Conservation (phyloP, 2,797 vertebrate genomes). For the Calcarius lapponicus region DNA sequence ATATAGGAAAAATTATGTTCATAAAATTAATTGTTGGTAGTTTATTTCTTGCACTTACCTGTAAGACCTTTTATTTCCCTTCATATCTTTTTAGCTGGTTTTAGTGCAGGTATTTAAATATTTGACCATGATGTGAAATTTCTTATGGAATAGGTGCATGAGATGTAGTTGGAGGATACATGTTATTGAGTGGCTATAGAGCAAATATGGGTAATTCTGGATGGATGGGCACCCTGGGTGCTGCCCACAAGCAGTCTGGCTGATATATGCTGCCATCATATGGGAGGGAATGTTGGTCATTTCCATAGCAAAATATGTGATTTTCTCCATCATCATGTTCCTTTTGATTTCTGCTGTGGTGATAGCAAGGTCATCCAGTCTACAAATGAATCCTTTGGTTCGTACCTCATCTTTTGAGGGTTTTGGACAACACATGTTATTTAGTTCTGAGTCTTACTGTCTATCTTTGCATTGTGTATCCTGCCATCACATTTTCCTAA, state of each 20-base stretch:
- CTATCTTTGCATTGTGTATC: rapidly evolving
- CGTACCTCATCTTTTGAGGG: not conserved
- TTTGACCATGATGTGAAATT: not conserved
- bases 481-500: not conserved
- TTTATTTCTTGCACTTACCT: not conserved
- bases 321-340: not conserved
- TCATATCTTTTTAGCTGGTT: not conserved
- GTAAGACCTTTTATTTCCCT: not conserved
- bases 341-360: not conserved
- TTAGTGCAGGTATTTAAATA: not conserved
- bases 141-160: not conserved
- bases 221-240: not conserved
- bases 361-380: not conserved
- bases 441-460: not conserved
- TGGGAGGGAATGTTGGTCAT: not conserved
- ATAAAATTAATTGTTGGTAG: slow-evolving; percentile 49
- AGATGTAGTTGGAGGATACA: not conserved
- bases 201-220: not conserved
- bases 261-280: not conserved
- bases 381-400: not conserved
- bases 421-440: not conserved
- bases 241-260: not conserved
- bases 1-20: not conserved
- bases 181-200: not conserved
- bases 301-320: not conserved